phyloP scores from a whole-genome alignment of 2,113 vertebrate species.

The Caracal caracal region DNA sequence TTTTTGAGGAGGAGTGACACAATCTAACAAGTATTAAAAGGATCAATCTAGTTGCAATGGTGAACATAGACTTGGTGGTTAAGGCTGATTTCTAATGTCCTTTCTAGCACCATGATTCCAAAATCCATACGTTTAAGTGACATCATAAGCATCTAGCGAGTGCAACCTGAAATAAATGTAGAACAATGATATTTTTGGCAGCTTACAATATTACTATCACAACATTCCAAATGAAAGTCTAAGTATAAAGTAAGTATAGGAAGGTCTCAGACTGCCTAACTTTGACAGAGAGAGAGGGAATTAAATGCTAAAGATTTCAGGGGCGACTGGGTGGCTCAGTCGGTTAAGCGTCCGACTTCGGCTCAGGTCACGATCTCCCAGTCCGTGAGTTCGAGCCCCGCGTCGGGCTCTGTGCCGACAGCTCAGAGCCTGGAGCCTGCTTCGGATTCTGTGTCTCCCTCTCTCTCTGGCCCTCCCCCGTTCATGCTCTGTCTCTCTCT shows the following conservation, averaged over 20 bases:
- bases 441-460: no score
- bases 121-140: background rate
- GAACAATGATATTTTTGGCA: background rate
- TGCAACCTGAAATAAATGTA: background rate
- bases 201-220: background rate
- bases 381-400: fast-evolving
- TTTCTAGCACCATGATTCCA: background rate
- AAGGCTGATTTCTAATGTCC: background rate
- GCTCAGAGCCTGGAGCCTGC: no score
- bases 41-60: background rate
- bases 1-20: background rate
- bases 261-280: background rate
- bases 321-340: no score
- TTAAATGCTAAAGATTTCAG: background rate
- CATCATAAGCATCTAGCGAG: background rate
- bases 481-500: no score
- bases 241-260: background rate
- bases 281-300: background rate
- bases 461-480: no score
- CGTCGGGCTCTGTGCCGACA: no score
- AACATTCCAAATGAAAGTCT: background rate
- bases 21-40: background rate
- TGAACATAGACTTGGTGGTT: background rate
- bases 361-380: no score
- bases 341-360: no score